Evolutionary conservation across 2,888 invertebrate species (phyloP), one percentile per base, ranked within the genome.

Genomic region (Dugesia japonica): DNA sequence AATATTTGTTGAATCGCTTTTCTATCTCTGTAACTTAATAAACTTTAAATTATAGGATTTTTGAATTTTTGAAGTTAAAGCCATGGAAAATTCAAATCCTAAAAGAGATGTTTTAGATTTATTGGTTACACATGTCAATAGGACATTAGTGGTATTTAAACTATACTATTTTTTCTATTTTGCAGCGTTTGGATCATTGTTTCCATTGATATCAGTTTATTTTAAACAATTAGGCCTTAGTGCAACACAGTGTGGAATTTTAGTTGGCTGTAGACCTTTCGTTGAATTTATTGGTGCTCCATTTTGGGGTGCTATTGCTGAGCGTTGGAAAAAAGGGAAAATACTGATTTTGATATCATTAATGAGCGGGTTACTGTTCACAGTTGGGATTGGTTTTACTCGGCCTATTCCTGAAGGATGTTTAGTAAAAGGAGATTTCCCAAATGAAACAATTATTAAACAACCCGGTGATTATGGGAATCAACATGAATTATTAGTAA

Each of bases 211-310:
- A 90, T 97, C 94, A 42, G 92, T 98, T 72, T 99, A 97, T 86
- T 98, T 98, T 88, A 99, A 98, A 87, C 97, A 97, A 87, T 90
- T 97, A 90, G 94, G 94, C 78, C 94, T 98, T 94, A 95, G 94
- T 86, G 92, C 95, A 0, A 90, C 91, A 23, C 94, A 95, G 84
- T 92, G 92, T 82, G 94, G 94, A 4, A 81, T 86, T 23, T 81
- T 87, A 20, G 91, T 95, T 81, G 97, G 98, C 28, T 90, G 92
- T 81, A 88, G 98, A 79, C 97, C 97, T 0, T 92, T 98, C 84
- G 91, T 98, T 73, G 97, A 98, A 86, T 95, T 97, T 85, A 87
- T 94, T 76, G 91, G 94, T 77, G 94, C 94, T 0, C 98, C 97
- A 0, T 94, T 98, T 85, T 98, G 97, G 97, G 94, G 94, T 74